A percentile compares a stretch with the other conserved stretches of the same genome.
Conservation (phyloP, 1,140 invertebrate genomes). For the Drosophila suzukii region DNA sequence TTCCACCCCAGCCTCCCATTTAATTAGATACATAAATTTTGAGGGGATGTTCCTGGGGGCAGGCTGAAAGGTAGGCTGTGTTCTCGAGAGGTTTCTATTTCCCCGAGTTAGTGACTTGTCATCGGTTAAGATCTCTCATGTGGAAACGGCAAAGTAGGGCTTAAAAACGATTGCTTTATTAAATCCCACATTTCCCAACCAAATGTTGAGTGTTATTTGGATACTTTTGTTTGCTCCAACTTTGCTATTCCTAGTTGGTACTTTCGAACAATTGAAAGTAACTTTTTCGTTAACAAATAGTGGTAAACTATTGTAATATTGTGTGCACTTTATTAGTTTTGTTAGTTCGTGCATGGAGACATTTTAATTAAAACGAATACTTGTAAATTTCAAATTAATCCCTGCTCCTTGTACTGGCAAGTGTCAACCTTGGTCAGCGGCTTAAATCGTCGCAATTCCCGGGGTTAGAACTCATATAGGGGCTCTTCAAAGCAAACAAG, state of each 20-base stretch:
- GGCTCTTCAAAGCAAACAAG: conserved; percentile 57
- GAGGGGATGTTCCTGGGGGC: conserved; percentile 15
- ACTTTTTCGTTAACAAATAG: background rate
- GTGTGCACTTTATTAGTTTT: background rate
- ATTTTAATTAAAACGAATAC: background rate
- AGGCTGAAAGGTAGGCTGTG: conserved; percentile 36
- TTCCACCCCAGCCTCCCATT: conserved; percentile 54
- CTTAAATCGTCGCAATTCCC: conserved; percentile 2
- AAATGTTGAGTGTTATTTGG: background rate
- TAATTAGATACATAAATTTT: conserved; percentile 77
- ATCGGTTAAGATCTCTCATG: conserved; percentile 15
- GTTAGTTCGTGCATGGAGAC: background rate
- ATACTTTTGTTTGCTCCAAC: background rate
- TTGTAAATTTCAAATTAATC: conserved; percentile 1
- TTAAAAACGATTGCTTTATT: background rate
- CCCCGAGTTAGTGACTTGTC: conserved; percentile 31
- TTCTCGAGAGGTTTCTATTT: conserved; percentile 4
- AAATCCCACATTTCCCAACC: background rate
- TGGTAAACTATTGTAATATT: background rate
- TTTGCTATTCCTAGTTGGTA: background rate
- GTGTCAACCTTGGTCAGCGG: conserved; percentile 13
- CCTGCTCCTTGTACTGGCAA: background rate
- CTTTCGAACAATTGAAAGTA: background rate
- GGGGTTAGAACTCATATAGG: background rate
- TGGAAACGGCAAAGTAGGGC: conserved; percentile 9